Conservation (phyloP, 2,888 invertebrate genomes). For the Ormyrus nitidulus region DNA sequence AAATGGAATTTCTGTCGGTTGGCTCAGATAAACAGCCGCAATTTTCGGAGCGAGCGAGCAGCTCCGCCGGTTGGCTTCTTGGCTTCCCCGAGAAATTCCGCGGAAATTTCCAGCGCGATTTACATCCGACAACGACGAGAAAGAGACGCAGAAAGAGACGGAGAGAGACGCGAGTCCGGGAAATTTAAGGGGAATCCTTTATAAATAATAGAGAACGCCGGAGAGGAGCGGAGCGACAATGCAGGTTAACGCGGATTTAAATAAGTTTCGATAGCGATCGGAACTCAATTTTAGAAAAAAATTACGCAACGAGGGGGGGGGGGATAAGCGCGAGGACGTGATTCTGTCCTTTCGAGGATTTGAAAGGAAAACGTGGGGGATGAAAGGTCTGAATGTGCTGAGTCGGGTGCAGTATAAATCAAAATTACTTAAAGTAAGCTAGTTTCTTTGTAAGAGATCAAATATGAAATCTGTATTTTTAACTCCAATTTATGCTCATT, state of each 20-base stretch:
- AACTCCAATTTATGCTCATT: too few relatives aligned
- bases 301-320: too few relatives aligned
- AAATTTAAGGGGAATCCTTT: too few relatives aligned
- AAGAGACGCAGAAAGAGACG: background rate
- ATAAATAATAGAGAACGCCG: background rate
- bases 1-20: slow-evolving; percentile 69
- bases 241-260: background rate
- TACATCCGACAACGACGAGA: slow-evolving; percentile 56
- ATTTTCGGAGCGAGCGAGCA: slow-evolving; percentile 61
- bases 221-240: background rate
- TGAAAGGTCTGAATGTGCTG: too few relatives aligned
- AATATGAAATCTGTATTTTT: too few relatives aligned
- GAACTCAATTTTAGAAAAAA: too few relatives aligned
- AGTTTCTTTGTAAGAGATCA: too few relatives aligned
- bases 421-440: too few relatives aligned
- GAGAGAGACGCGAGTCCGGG: background rate
- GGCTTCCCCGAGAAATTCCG: slow-evolving; percentile 45
- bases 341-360: too few relatives aligned
- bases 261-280: background rate
- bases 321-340: too few relatives aligned
- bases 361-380: too few relatives aligned
- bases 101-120: slow-evolving; percentile 61
- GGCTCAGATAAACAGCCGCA: slow-evolving; percentile 69
- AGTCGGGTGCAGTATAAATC: too few relatives aligned
- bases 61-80: slow-evolving; percentile 42